Evolutionary conservation across 2,113 vertebrate species (phyloP).

Genomic region (Danio rerio): GRCz12tu NC_133185.1:28572001-28572500

Average conservation of each 20-base stretch:
- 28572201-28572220: slow-evolving; percentile 41
- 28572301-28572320: slow-evolving; percentile 47
- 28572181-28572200: background rate
- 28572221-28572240: slow-evolving; percentile 53
- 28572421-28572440: slow-evolving; percentile 54
- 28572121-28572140: background rate
- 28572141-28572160: slow-evolving; percentile 5
- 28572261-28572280: slow-evolving; percentile 44
- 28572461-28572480: slow-evolving; percentile 60
- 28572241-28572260: slow-evolving; percentile 54
- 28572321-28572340: slow-evolving; percentile 39
- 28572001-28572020: background rate
- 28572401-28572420: slow-evolving; percentile 24
- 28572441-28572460: slow-evolving; percentile 63
- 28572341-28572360: slow-evolving; percentile 25
- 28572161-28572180: slow-evolving; percentile 8
- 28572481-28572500: slow-evolving; percentile 51
- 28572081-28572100: background rate
- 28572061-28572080: background rate
- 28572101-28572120: background rate
- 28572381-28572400: slow-evolving; percentile 10
- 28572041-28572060: background rate
- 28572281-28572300: slow-evolving; percentile 52
- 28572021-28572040: background rate
- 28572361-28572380: background rate